phyloP scores from a whole-genome alignment of 1,140 invertebrate genomes.

The Saccostrea echinata region DNA sequence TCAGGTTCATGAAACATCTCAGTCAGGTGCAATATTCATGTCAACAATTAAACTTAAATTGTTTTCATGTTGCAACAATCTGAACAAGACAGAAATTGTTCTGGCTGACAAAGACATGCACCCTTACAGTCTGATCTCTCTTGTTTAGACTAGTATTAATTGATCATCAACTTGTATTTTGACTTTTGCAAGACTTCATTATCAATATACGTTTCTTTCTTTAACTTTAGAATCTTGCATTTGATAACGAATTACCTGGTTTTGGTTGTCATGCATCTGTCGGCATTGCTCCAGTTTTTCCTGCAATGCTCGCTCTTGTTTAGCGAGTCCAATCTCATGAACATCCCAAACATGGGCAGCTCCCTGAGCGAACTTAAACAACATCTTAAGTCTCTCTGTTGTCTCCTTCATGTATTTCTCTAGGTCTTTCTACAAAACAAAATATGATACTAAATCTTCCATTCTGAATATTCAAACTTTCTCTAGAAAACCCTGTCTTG shows the following conservation, averaged over 20 bases:
- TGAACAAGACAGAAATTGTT: neutral
- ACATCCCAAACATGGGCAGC: conserved; percentile 79
- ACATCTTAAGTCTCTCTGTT: conserved; percentile 69
- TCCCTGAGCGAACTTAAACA: conserved; percentile 79
- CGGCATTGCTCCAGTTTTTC: conserved; percentile 77
- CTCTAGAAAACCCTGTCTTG: too few relatives aligned
- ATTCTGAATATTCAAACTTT: neutral
- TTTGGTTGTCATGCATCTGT: conserved; percentile 76
- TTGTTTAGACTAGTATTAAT: too few relatives aligned
- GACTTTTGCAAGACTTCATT: neutral
- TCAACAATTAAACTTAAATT: too few relatives aligned
- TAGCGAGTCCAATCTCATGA: conserved; percentile 78
- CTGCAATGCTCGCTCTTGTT: conserved; percentile 77
- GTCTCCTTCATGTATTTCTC: conserved; percentile 72
- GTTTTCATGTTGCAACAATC: neutral
- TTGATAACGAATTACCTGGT: conserved; percentile 69
- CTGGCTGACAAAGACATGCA: neutral
- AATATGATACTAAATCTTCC: neutral
- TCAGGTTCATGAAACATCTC: too few relatives aligned
- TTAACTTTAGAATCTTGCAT: neutral
- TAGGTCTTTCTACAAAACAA: conserved; percentile 70
- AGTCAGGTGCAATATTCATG: too few relatives aligned
- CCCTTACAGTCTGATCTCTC: too few relatives aligned
- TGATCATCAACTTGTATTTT: neutral
- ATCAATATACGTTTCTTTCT: neutral